Conservation (phyloP, 2,113 vertebrate genomes). For the Menura novaehollandiae region DNA sequence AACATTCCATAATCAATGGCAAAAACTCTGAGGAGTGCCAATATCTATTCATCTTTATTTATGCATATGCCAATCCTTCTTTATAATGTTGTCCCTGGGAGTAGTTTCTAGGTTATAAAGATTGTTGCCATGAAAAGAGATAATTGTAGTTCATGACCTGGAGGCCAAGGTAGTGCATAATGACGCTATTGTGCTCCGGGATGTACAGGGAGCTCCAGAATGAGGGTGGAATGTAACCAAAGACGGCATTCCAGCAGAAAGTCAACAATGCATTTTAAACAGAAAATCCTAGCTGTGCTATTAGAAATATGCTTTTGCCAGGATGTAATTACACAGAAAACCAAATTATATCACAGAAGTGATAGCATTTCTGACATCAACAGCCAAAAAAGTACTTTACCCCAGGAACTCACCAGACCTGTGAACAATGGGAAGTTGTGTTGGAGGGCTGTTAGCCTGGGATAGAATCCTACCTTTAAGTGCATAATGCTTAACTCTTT, state of each 20-base stretch:
- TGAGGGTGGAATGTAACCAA: conserved; percentile 53
- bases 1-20: conserved; percentile 58
- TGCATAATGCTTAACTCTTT: conserved; percentile 35
- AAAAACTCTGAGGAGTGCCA: conserved; percentile 43
- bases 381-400: conserved; percentile 44
- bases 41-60: conserved; percentile 60
- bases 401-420: background rate
- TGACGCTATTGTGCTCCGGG: conserved; percentile 30
- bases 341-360: conserved; percentile 34
- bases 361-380: conserved; percentile 40
- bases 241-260: background rate
- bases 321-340: conserved; percentile 46
- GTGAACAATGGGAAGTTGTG: conserved; percentile 44
- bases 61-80: conserved; percentile 40
- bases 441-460: background rate
- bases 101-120: conserved; percentile 62
- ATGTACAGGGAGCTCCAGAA: conserved; percentile 39
- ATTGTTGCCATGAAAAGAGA: conserved; percentile 49
- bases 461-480: conserved; percentile 5
- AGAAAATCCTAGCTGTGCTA: conserved; percentile 48
- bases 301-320: conserved; percentile 53
- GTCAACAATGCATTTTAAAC: conserved; percentile 51
- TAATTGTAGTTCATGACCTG: conserved; percentile 53
- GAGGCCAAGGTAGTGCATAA: conserved; percentile 47
- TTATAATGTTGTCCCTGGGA: conserved; percentile 50